Base-by-base conservation (phyloP, 2,888 invertebrate genomes). In the Choristoneura rosaceana region DNA sequence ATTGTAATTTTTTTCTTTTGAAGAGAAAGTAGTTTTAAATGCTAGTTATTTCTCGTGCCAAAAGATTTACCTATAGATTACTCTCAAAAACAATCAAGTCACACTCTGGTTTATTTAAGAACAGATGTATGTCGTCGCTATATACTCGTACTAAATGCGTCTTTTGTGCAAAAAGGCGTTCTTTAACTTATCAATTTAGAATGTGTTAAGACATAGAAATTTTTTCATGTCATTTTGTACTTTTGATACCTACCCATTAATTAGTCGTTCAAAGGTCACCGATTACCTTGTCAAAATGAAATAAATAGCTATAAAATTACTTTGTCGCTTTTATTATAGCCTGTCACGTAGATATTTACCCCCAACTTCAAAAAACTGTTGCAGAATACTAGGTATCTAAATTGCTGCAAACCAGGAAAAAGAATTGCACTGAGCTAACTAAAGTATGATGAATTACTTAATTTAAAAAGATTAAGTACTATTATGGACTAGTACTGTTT, bases 211-310 rank as follows among this genome's bases (percentile, higher is more conserved):
- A 77, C 82, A 88, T 92, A 92, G 90, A 90, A 88, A 90, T 91
- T 90, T 89, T 86, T 85, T 82, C 84, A 85, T 89, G 87, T 89
- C 84, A 84, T 93, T 93, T 93, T 93, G 86, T 92, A 93, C 89
- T 94, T 93, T 93, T 93, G 90, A 92, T 93, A 93, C 86, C 85
- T 93, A 93, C 86, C 85, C 87, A 84, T 90, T 90, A 90, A 84
- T 90, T 90, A 90, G 90, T 90, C 89, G 89, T 89, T 90, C 89
- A 87, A 91, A 93, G 93, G 90, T 93, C 93, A 92, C 91, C 89
- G 90, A 92, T 88, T 90, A 93, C 92, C 93, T 92, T 93, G 88
- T 92, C 91, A 91, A 92, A 91, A 90, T 90, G 85, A 90, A 91
- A 91, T 93, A 93, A 93, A 94, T 91, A 89, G 90, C 85, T 89